These are phyloP conservation scores for Bovichtus diacanthus DNA, from an alignment of 2,797 vertebrate species.

Conservation along the genomic window DNA sequence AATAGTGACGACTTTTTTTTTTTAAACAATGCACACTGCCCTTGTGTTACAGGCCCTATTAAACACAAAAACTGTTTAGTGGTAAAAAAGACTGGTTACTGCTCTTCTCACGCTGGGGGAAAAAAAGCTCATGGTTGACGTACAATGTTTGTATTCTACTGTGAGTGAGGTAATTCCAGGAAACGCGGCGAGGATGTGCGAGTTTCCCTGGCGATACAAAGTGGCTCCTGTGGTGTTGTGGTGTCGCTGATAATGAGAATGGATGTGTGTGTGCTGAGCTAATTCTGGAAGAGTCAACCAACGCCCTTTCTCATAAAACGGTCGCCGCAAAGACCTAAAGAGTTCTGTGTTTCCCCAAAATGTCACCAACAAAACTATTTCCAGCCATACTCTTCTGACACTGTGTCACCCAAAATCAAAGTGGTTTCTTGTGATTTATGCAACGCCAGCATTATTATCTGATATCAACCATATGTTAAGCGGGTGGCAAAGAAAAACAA, in stretches of 20 bases:
- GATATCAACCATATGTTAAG: slow-evolving; percentile 13
- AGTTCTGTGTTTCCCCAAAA: slow-evolving; percentile 10
- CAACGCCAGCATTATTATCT: not conserved
- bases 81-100: not conserved
- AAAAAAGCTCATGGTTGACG: slow-evolving; percentile 45
- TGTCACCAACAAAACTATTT: slow-evolving; percentile 11
- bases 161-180: slow-evolving; percentile 73
- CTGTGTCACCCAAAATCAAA: slow-evolving; percentile 3
- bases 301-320: slow-evolving; percentile 59
- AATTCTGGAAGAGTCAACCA: slow-evolving; percentile 59
- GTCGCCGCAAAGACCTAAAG: slow-evolving; percentile 7
- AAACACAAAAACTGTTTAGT: not conserved
- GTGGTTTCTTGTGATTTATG: not conserved
- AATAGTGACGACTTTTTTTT: not conserved
- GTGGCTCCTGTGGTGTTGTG: slow-evolving; percentile 56
- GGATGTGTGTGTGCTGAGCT: slow-evolving; percentile 37
- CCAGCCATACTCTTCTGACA: not conserved
- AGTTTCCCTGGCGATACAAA: slow-evolving; percentile 59
- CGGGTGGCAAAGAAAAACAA: not conserved
- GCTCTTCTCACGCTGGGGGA: slow-evolving; percentile 46
- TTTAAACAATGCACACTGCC: not conserved
- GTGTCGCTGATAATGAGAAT: slow-evolving; percentile 59
- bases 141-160: slow-evolving; percentile 53
- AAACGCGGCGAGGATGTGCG: slow-evolving; percentile 61
- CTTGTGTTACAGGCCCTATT: not conserved